Conservation (phyloP, 2,797 vertebrate species). For the Cyprinodon diabolis region DNA sequence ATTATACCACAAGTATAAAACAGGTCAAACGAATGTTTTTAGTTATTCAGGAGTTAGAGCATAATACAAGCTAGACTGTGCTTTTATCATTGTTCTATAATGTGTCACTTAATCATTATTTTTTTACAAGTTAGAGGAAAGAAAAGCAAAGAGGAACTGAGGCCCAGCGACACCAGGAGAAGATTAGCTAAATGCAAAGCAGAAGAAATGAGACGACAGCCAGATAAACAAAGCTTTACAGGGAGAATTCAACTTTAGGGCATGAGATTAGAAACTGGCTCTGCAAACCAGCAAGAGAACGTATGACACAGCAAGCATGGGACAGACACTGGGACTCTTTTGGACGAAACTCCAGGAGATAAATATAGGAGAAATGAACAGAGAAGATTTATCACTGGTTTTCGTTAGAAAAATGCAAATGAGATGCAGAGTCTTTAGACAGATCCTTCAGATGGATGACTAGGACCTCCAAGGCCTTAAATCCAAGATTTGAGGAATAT, state of each 20-base stretch:
- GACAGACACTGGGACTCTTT: background rate
- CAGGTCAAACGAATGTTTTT: no score
- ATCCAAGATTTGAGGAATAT: no score
- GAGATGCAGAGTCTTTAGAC: no score
- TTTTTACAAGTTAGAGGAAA: background rate
- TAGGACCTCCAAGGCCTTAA: no score
- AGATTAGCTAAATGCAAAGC: slow-evolving; percentile 1
- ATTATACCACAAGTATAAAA: no score
- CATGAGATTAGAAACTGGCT: background rate
- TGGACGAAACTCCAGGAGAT: background rate
- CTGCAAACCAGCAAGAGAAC: background rate
- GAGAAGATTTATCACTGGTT: background rate
- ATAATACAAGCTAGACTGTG: no score
- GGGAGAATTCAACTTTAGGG: background rate
- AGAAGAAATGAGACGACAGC: background rate
- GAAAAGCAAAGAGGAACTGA: background rate
- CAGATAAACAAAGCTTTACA: background rate
- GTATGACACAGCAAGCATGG: background rate
- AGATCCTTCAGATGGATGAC: no score
- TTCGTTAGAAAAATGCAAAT: no score
- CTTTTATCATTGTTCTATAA: no score
- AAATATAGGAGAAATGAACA: background rate
- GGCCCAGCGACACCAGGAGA: background rate
- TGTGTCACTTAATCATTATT: no score
- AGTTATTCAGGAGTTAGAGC: no score